Evolutionary conservation across 2,888 invertebrate genomes (phyloP).

Genomic region (Sepiola atlantica): DNA sequence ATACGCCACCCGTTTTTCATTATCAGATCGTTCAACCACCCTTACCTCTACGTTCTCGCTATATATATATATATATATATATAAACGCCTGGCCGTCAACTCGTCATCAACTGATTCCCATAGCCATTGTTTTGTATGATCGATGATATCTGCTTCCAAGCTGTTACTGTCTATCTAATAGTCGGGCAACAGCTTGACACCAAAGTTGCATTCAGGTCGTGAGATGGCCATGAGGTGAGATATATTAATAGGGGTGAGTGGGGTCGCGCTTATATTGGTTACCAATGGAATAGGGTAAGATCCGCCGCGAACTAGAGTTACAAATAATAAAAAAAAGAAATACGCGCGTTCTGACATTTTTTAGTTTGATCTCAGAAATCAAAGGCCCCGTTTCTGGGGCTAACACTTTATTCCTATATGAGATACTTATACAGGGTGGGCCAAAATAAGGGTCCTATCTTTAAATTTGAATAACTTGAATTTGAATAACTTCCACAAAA

Average conservation of each 20-base stretch:
- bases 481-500: too few species aligned
- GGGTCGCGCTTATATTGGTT: neutral
- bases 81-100: neutral
- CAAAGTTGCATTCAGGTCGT: neutral
- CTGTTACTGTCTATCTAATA: neutral
- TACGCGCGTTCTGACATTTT: neutral
- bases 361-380: too few species aligned
- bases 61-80: neutral
- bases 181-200: neutral
- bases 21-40: too few species aligned
- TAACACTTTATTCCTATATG: too few species aligned
- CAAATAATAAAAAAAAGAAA: neutral
- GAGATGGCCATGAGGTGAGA: neutral
- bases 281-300: neutral
- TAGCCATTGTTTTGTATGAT: neutral
- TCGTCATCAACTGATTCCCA: neutral
- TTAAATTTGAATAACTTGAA: too few species aligned
- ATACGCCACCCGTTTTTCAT: too few species aligned
- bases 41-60: neutral
- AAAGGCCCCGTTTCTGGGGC: too few species aligned
- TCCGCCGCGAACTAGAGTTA: neutral
- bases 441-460: too few species aligned
- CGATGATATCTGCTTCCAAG: neutral
- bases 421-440: too few species aligned
- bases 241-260: neutral